A percentile compares a stretch with the other conserved stretches of the same genome.
Conservation (phyloP, 2,888 invertebrate species). For the Andrena haemorrhoa region DNA sequence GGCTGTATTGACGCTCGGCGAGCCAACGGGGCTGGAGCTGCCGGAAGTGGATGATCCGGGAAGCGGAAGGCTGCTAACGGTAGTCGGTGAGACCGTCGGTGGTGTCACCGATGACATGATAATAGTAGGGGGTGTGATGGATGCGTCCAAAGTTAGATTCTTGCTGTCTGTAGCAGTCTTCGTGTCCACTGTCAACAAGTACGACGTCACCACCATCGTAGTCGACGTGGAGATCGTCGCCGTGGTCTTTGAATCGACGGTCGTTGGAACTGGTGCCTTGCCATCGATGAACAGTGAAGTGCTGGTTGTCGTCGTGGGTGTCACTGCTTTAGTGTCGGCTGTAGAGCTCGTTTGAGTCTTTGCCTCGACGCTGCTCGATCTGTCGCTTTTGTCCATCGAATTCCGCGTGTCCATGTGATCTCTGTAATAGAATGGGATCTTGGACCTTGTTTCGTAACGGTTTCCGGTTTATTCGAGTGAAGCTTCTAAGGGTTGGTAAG, state of each 20-base stretch:
- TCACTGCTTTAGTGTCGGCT: constrained; percentile 64
- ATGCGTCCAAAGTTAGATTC: constrained; percentile 74
- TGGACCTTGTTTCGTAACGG: too few species aligned
- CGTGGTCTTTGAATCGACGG: constrained; percentile 85
- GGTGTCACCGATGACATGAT: constrained; percentile 94
- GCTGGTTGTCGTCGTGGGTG: constrained; percentile 86
- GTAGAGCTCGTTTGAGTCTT: constrained; percentile 52
- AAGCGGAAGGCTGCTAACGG: constrained; percentile 81
- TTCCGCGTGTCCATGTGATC: constrained; percentile 81
- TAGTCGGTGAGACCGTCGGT: constrained; percentile 92
- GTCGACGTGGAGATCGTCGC: constrained; percentile 81
- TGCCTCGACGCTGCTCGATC: constrained; percentile 71
- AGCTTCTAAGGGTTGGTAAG: too few species aligned
- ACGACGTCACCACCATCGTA: constrained; percentile 72
- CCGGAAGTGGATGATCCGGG: constrained; percentile 86
- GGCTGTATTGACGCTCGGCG: constrained; percentile 84
- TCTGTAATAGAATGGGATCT: constrained; percentile 62
- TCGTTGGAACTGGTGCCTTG: constrained; percentile 72
- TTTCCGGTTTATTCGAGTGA: too few species aligned
- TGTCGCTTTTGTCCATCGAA: constrained; percentile 75
- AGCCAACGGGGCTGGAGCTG: constrained; percentile 81
- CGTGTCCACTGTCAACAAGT: constrained; percentile 72
- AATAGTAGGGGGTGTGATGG: constrained; percentile 89
- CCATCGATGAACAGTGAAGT: constrained; percentile 78
- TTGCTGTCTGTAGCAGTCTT: constrained; percentile 59